Conservation (phyloP, 1,140 invertebrate genomes). For the Aphis gossypii region DNA sequence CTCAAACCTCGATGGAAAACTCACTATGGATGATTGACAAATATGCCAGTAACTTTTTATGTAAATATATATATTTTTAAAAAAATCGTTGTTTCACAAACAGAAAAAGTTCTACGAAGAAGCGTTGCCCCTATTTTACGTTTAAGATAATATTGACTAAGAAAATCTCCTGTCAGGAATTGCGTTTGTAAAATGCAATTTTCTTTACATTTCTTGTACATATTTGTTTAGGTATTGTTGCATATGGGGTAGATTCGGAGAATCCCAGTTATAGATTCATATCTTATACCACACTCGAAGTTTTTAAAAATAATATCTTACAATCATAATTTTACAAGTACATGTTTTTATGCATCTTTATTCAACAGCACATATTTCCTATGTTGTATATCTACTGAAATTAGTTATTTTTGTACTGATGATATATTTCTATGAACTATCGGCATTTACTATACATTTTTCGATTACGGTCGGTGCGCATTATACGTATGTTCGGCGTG, state of each 20-base stretch:
- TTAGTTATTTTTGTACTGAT: background rate
- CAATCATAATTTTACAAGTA: background rate
- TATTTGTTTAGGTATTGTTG: slow-evolving; percentile 23
- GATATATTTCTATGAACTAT: background rate
- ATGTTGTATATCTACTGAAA: background rate
- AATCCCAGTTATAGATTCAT: background rate
- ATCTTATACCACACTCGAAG: background rate
- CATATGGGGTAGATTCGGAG: background rate
- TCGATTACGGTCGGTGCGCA: background rate
- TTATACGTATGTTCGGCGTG: background rate
- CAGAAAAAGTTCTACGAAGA: background rate
- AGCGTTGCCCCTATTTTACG: no score
- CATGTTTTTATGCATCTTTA: background rate
- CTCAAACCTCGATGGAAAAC: slow-evolving; percentile 13
- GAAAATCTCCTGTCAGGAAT: slow-evolving; percentile 4
- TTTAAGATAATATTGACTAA: slow-evolving; percentile 42
- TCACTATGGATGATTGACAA: slow-evolving; percentile 38
- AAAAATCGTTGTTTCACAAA: slow-evolving; percentile 1
- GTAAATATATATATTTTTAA: background rate
- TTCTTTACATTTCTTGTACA: background rate
- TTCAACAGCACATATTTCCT: background rate
- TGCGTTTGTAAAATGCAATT: slow-evolving; percentile 12
- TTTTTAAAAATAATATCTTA: background rate
- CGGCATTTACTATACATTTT: background rate
- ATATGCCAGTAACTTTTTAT: slow-evolving; percentile 8